These are phyloP conservation scores for Aspidiotus destructor DNA, from an alignment of 2,888 invertebrate genomes.

Conservation along the genomic window DNA sequence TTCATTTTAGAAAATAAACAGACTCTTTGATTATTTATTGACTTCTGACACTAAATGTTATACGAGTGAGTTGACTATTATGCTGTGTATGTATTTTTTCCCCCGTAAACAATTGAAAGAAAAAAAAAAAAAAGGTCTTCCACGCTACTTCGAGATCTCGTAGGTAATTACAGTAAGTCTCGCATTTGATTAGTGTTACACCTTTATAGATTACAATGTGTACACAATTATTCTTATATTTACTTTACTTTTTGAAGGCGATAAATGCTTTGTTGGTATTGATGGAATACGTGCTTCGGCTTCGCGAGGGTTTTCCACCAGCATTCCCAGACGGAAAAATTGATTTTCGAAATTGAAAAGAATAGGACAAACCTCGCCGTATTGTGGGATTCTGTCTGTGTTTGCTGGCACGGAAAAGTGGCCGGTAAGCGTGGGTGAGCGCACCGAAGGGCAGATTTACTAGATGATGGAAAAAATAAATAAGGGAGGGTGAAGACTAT, in stretches of 20 bases:
- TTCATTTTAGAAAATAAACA: conserved; percentile 32
- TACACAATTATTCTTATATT: background rate
- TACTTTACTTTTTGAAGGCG: conserved; percentile 10
- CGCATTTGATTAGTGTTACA: background rate
- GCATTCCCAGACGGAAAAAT: conserved; percentile 4
- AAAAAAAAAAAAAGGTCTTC: background rate
- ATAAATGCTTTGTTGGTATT: conserved; percentile 11
- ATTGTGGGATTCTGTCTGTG: no score
- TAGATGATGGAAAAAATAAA: no score
- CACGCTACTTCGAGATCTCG: background rate
- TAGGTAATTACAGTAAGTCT: background rate
- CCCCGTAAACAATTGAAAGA: conserved; percentile 24
- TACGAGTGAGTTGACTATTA: background rate
- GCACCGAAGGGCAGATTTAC: no score
- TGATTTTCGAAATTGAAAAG: background rate
- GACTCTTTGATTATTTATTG: conserved; percentile 30
- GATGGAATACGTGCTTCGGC: conserved; percentile 9
- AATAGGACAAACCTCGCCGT: no score
- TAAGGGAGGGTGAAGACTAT: no score
- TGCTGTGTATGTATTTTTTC: conserved; percentile 3
- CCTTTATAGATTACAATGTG: background rate
- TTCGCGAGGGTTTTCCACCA: background rate
- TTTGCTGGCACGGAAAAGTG: no score
- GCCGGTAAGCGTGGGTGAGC: no score
- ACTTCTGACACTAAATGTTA: conserved; percentile 32